Conservation (phyloP, 1,140 invertebrate genomes). For the Drosophila saltans region DNA sequence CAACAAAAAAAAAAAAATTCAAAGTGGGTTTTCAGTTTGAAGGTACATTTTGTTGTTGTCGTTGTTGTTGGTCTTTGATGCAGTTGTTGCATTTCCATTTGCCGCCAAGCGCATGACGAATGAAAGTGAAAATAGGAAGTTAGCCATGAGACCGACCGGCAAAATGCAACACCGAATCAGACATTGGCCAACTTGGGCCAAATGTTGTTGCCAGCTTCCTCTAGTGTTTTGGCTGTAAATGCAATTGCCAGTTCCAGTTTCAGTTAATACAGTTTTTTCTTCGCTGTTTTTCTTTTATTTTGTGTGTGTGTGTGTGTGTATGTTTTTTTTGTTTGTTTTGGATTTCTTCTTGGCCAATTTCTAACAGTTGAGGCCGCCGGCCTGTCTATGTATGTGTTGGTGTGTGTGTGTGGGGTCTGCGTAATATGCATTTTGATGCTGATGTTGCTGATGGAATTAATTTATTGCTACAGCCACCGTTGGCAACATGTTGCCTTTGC, state of each 20-base stretch:
- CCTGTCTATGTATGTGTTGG: neutral
- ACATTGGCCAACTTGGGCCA: constrained; percentile 46
- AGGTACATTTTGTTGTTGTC: neutral
- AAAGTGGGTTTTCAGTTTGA: constrained; percentile 33
- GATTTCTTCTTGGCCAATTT: constrained; percentile 60
- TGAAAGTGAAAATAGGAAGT: constrained; percentile 73
- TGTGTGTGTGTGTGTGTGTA: too few relatives aligned
- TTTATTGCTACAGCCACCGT: constrained; percentile 45
- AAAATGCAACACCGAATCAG: constrained; percentile 20
- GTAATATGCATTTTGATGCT: constrained; percentile 46
- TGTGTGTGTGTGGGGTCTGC: constrained; percentile 29
- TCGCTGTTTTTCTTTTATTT: too few relatives aligned
- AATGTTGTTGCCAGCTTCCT: constrained; percentile 43
- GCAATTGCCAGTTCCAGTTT: constrained; percentile 19
- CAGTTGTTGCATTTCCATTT: constrained; percentile 43
- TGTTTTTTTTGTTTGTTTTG: neutral
- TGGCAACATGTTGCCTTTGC: constrained; percentile 26
- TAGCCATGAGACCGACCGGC: constrained; percentile 54
- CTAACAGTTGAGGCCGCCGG: constrained; percentile 37
- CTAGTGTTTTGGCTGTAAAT: constrained; percentile 35
- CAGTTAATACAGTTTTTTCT: constrained; percentile 7
- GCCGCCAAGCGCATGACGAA: constrained; percentile 47
- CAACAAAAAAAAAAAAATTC: constrained; percentile 8
- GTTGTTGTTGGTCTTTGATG: neutral
- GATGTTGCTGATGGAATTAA: constrained; percentile 42